A percentile compares a stretch with the other conserved stretches of the same genome.
These are phyloP conservation scores for Aporrectodea caliginosa DNA, from an alignment of 1,140 invertebrate species.

Conservation along the genomic window DNA sequence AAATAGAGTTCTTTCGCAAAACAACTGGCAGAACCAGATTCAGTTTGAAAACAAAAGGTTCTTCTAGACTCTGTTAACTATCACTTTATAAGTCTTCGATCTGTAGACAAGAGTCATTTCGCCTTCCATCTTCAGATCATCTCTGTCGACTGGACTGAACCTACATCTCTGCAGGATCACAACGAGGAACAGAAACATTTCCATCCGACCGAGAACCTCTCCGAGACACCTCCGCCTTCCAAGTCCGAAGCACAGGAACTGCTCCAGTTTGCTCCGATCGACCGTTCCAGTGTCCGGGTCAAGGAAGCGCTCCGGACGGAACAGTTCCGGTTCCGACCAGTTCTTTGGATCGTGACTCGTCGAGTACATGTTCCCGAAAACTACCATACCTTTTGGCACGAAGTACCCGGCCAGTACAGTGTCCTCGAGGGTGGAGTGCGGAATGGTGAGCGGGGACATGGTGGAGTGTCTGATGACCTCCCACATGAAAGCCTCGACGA, in stretches of 20 bases:
- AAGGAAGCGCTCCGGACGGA: constrained; percentile 46
- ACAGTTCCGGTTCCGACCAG: constrained; percentile 43
- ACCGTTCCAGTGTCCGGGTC: constrained; percentile 25
- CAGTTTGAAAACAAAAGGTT: too few relatives aligned
- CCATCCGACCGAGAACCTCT: constrained; percentile 7
- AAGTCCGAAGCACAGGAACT: background rate
- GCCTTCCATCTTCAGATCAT: background rate
- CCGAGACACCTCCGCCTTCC: constrained; percentile 3
- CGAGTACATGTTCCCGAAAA: constrained; percentile 49
- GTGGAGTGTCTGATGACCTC: constrained; percentile 40
- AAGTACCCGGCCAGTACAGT: constrained; percentile 35
- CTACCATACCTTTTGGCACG: constrained; percentile 38
- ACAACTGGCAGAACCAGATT: too few relatives aligned
- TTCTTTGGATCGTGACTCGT: constrained; percentile 40
- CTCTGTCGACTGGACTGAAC: background rate
- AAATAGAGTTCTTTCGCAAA: too few relatives aligned
- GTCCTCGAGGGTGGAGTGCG: constrained; percentile 51
- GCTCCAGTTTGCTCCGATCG: constrained; percentile 35
- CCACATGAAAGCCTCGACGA: constrained; percentile 40
- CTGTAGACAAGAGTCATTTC: background rate
- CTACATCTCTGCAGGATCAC: background rate
- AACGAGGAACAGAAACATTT: background rate
- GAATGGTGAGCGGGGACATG: constrained; percentile 48
- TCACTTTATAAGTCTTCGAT: background rate
- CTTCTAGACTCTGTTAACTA: background rate